Conservation (phyloP, 2,888 invertebrate species). For the Ditula angustiorana region DNA sequence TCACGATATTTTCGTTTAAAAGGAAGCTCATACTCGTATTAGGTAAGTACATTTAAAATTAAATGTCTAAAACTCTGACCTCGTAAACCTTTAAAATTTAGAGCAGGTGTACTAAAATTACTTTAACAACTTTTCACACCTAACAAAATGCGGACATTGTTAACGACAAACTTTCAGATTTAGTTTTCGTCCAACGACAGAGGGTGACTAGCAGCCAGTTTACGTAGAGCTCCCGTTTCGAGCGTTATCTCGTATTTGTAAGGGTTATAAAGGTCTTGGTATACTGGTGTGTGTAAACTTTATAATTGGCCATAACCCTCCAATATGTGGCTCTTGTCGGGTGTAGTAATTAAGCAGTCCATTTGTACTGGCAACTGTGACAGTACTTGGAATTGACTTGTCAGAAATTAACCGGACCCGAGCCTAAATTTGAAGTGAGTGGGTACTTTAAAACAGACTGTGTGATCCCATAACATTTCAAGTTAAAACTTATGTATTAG, state of each 20-base stretch:
- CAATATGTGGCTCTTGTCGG: slow-evolving; percentile 67
- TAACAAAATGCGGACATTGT: slow-evolving; percentile 63
- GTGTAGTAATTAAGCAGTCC: slow-evolving; percentile 73
- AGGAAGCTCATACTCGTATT: not conserved
- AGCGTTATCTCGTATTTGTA: slow-evolving; percentile 26
- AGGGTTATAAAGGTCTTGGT: slow-evolving; percentile 46
- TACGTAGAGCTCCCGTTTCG: slow-evolving; percentile 47
- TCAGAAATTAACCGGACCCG: slow-evolving; percentile 22
- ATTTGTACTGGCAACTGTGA: slow-evolving; percentile 57
- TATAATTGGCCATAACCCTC: slow-evolving; percentile 80
- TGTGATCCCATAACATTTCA: not conserved
- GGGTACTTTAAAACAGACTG: not conserved
- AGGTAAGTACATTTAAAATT: not conserved
- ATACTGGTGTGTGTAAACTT: slow-evolving; percentile 70
- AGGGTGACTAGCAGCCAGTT: slow-evolving; percentile 55
- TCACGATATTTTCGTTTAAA: too few species aligned
- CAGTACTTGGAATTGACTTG: slow-evolving; percentile 46
- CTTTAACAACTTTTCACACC: slow-evolving; percentile 57
- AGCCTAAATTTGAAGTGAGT: slow-evolving; percentile 7
- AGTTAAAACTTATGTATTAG: too few species aligned
- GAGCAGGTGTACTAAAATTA: slow-evolving; percentile 42
- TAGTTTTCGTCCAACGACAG: slow-evolving; percentile 73
- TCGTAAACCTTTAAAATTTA: slow-evolving; percentile 34
- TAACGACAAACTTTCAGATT: slow-evolving; percentile 73
- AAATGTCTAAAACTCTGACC: not conserved